Evolutionary conservation across 2,888 invertebrate genomes (phyloP).

Genomic region (Kuschelorhynchus macadamiae): DNA sequence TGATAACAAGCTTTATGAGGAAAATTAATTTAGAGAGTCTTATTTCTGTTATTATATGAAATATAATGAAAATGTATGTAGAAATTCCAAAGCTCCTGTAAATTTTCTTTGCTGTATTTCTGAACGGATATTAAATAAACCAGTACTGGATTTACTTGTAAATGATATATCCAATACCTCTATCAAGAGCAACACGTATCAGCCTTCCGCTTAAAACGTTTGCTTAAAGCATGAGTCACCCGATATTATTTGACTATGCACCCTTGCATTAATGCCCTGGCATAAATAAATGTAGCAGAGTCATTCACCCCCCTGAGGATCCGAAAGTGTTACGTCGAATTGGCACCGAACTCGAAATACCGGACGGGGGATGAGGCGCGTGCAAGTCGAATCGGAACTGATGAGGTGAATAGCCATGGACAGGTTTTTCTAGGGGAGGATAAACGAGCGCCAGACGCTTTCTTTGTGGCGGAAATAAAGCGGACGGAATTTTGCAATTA

Average conservation of each 20-base stretch:
- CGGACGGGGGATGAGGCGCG: constrained; percentile 23
- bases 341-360: constrained; percentile 7
- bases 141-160: too few relatives aligned
- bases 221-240: constrained; percentile 25
- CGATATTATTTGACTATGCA: constrained; percentile 14
- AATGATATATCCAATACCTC: too few relatives aligned
- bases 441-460: neutral
- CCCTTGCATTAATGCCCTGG: constrained; percentile 23
- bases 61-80: too few relatives aligned
- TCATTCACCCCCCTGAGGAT: constrained; percentile 35
- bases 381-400: constrained; percentile 16
- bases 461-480: constrained; percentile 15
- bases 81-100: too few relatives aligned
- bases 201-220: neutral
- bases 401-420: constrained; percentile 25
- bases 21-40: too few relatives aligned
- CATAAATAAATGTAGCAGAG: constrained; percentile 25
- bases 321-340: constrained; percentile 26
- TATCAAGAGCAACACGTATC: constrained; percentile 23
- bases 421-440: neutral
- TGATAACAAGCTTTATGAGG: too few relatives aligned
- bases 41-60: too few relatives aligned
- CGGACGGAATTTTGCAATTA: constrained; percentile 4
- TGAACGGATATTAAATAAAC: too few relatives aligned
- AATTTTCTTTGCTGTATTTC: too few relatives aligned